phyloP scores from a whole-genome alignment of 1,140 invertebrate genomes.

The Diorhabda sublineata region DNA sequence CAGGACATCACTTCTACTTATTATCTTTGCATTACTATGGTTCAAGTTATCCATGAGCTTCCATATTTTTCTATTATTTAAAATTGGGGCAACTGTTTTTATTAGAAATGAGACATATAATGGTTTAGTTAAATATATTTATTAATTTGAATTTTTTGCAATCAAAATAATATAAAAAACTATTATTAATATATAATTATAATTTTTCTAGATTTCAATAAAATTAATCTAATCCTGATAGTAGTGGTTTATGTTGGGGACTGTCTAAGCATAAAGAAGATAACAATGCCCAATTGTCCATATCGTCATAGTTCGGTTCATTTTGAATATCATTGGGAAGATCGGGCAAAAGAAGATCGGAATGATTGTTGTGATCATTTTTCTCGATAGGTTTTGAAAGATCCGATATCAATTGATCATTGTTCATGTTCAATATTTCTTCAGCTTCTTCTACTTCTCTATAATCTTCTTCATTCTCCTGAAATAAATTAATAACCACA shows the following conservation, averaged over 20 bases:
- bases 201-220: not conserved
- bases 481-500: not conserved
- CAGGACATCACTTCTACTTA: no score
- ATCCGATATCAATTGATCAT: conserved; percentile 22
- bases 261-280: conserved; percentile 40
- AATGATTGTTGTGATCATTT: conserved; percentile 14
- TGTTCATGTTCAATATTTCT: conserved; percentile 35
- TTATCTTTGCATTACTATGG: no score
- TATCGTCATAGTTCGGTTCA: conserved; percentile 44
- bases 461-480: conserved; percentile 39
- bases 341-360: conserved; percentile 29
- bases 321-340: conserved; percentile 21
- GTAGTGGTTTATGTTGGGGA: conserved; percentile 17
- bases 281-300: conserved; percentile 45
- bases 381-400: conserved; percentile 19
- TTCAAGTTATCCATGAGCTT: no score
- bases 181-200: no score
- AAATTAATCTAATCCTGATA: conserved; percentile 10
- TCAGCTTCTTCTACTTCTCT: conserved; percentile 41
- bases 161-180: no score
- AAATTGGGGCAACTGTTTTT: no score
- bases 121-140: no score
- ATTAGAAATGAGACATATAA: no score
- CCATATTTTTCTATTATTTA: no score
- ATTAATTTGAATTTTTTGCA: no score